Base-by-base conservation (phyloP, 2,113 vertebrate genomes). In the Zeus faber region DNA sequence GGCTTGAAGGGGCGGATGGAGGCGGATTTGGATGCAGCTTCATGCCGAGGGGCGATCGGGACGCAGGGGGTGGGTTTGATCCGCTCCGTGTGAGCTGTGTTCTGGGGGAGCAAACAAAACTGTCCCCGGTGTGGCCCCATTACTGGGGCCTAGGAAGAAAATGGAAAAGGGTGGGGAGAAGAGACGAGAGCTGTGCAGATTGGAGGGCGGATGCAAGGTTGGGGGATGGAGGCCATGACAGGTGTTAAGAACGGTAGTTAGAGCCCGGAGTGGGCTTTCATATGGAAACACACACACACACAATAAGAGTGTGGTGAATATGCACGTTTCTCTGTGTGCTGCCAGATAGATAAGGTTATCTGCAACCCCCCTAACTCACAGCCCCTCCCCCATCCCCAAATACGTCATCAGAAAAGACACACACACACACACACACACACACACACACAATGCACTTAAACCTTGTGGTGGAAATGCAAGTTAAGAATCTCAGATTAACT, bases 101-200 rank as follows among this genome's bases (percentile, higher is more conserved):
- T 4, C 13, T 14, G 17, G 16, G n/a, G 24, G 27, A 45, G 46
- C 46, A 58, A 39, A 72, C 50, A 76, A 74, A 80, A 74, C 59
- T 48, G 67, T 82, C 41, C 76, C 72, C 13, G 58, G 62, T 62
- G 41, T 68, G 65, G 44, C 63, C 63, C 23, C 49, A 63, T 75
- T 61, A 80, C 16, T 20, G 24, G 39, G 24, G 41, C 37, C 20
- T 3, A 6, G 1, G 52, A 37, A 31, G 4, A 5, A 4, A 25
- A 57, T 56, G 21, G 20, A 7, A 54, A 17, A n/a, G 13, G 44
- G 37, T 22, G 22, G 24, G 45, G 11, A 14, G 13, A 11, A 47
- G 24, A 50, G 41, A 46, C 23, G 24, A 54, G n/a, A 2, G 0
- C 5, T 49, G 25, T n/a, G n/a, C n/a, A n/a, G n/a, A 6, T 17